These are phyloP conservation scores for Cichlasoma orientale DNA, from an alignment of 2,797 vertebrate genomes.

Conservation along the genomic window DNA sequence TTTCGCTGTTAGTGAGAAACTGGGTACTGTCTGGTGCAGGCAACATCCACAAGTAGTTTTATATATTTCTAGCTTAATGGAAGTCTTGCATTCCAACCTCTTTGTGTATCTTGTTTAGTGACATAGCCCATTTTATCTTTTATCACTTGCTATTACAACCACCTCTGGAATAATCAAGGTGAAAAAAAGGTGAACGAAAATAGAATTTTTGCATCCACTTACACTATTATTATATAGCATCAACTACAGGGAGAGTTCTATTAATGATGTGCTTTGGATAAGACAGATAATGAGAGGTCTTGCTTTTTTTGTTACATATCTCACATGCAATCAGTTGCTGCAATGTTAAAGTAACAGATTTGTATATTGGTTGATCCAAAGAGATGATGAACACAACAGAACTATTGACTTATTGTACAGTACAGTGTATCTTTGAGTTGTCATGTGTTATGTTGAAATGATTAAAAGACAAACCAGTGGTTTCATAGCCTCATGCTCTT, in stretches of 20 bases:
- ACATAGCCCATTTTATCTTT: conserved; percentile 78
- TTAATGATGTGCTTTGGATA: conserved; percentile 72
- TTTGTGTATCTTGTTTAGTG: conserved; percentile 82
- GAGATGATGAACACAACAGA: conserved; percentile 85
- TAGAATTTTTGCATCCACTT: conserved; percentile 75
- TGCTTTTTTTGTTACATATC: conserved; percentile 79
- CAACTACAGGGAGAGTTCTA: conserved; percentile 82
- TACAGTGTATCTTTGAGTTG: conserved; percentile 85
- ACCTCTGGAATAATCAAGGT: conserved; percentile 71
- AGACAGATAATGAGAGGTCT: conserved; percentile 59
- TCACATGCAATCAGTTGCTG: conserved; percentile 84
- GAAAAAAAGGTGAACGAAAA: conserved; percentile 66
- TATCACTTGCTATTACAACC: conserved; percentile 78
- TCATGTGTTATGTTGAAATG: conserved; percentile 86
- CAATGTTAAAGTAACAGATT: conserved; percentile 83
- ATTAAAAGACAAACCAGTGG: conserved; percentile 86
- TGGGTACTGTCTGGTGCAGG: conserved; percentile 71
- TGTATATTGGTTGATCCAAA: conserved; percentile 90
- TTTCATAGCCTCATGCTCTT: conserved; percentile 70
- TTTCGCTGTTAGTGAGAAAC: conserved; percentile 72
- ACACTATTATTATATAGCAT: conserved; percentile 81
- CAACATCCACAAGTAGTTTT: conserved; percentile 77
- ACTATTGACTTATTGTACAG: conserved; percentile 89
- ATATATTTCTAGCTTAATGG: conserved; percentile 82
- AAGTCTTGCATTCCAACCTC: conserved; percentile 87